phyloP scores from a whole-genome alignment of 2,888 invertebrate genomes.

The Acrocera orbiculus region DNA sequence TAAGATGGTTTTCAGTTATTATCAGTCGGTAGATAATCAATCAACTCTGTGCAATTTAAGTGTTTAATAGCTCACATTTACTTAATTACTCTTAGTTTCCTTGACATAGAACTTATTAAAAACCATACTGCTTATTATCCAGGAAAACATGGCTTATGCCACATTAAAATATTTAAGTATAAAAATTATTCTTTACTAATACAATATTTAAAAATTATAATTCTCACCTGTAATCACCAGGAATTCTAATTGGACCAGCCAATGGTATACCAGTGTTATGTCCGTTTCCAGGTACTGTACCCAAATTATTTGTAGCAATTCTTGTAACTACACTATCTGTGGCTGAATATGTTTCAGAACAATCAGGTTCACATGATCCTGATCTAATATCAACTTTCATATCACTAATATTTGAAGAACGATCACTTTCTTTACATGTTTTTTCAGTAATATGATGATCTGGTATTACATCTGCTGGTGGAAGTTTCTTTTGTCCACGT shows the following conservation, averaged over 20 bases:
- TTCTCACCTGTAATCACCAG: conserved; percentile 44
- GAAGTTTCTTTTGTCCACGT: conserved; percentile 28
- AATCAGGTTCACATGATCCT: conserved; percentile 34
- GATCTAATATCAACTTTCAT: conserved; percentile 77
- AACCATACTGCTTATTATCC: too few species aligned
- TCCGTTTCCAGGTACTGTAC: conserved; percentile 23
- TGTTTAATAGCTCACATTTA: too few species aligned
- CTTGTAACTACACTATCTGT: conserved; percentile 36
- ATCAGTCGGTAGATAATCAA: too few species aligned
- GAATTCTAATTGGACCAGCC: conserved; percentile 59
- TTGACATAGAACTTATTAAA: too few species aligned
- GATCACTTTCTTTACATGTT: conserved; percentile 59
- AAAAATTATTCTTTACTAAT: neutral
- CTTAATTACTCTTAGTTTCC: too few species aligned
- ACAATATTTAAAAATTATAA: conserved; percentile 3
- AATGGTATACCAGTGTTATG: conserved; percentile 42
- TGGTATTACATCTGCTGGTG: conserved; percentile 38
- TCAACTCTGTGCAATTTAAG: too few species aligned
- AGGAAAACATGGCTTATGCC: too few species aligned
- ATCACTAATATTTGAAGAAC: conserved; percentile 84
- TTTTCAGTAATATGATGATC: conserved; percentile 37
- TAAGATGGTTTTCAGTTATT: too few species aligned
- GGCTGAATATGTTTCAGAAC: conserved; percentile 43
- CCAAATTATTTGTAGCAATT: conserved; percentile 21
- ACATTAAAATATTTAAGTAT: too few species aligned